A percentile compares a stretch with the other conserved stretches of the same genome.
Evolutionary conservation across 2,888 invertebrate genomes (phyloP).

Genomic region (Brenthis hecate): DNA sequence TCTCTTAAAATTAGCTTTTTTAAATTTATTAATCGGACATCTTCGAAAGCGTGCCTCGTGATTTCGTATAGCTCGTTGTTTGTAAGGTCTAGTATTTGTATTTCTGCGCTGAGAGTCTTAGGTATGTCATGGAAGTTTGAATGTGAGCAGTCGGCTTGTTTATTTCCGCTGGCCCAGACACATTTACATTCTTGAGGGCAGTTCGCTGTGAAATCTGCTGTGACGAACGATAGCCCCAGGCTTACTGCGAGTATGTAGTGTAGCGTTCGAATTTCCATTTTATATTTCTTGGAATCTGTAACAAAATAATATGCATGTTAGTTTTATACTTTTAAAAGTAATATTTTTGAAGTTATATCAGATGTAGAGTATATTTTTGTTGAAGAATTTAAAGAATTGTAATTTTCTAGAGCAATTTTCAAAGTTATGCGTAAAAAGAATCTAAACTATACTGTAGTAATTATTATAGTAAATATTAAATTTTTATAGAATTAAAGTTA

Average conservation of each 20-base stretch:
- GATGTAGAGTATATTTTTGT: too few relatives aligned
- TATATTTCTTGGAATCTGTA: constrained; percentile 57
- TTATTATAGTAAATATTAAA: too few relatives aligned
- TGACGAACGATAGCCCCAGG: constrained; percentile 55
- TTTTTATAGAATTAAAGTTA: too few relatives aligned
- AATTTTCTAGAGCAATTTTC: too few relatives aligned
- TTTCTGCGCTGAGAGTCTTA: constrained; percentile 86
- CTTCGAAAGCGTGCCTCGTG: constrained; percentile 85
- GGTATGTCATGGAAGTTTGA: constrained; percentile 87
- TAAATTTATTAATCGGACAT: constrained; percentile 88
- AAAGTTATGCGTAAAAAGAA: too few relatives aligned
- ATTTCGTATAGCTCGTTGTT: constrained; percentile 86
- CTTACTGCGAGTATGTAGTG: constrained; percentile 52
- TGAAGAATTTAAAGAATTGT: too few relatives aligned
- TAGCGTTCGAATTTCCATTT: constrained; percentile 60
- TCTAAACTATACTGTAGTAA: too few relatives aligned
- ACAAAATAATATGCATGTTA: constrained; percentile 53
- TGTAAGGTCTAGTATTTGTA: constrained; percentile 88
- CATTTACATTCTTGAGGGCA: constrained; percentile 89
- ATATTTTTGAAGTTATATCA: background rate
- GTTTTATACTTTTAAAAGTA: constrained; percentile 19
- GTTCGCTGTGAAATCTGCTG: constrained; percentile 80
- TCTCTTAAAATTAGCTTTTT: constrained; percentile 90
- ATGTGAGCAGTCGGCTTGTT: constrained; percentile 90
- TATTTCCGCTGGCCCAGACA: constrained; percentile 92